Evolutionary conservation across 2,797 vertebrate genomes (phyloP).

Genomic region (Halcyon badia): DNA sequence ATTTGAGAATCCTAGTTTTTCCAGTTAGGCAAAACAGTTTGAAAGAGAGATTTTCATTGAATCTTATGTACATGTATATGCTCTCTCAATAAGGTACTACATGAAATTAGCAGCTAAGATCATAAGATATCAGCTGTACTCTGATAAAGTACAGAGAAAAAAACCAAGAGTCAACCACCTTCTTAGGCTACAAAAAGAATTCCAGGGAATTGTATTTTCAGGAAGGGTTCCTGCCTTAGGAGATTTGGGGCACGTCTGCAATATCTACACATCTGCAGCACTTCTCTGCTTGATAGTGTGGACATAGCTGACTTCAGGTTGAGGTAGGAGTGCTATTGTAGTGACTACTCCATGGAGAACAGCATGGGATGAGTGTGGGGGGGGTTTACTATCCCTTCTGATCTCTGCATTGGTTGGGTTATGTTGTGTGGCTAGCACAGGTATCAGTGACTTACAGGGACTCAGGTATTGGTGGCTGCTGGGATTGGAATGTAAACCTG

Average conservation of each 20-base stretch:
- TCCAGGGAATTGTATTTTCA: background rate
- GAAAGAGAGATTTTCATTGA: slow-evolving; percentile 5
- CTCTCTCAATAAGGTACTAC: background rate
- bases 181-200: background rate
- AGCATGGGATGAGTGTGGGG: fast-evolving
- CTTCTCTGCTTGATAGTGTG: background rate
- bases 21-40: background rate
- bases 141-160: background rate
- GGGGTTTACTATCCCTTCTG: background rate
- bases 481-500: background rate
- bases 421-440: background rate
- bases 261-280: fast-evolving
- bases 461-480: fast-evolving
- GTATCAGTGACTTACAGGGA: background rate
- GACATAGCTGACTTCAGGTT: background rate
- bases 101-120: background rate
- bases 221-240: background rate
- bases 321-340: background rate
- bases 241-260: background rate
- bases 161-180: background rate
- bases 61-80: fast-evolving
- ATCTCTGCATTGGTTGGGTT: background rate
- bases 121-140: background rate
- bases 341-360: background rate
- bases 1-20: background rate